phyloP scores from a whole-genome alignment of 2,113 vertebrate species.

The Smithornis capensis region DNA sequence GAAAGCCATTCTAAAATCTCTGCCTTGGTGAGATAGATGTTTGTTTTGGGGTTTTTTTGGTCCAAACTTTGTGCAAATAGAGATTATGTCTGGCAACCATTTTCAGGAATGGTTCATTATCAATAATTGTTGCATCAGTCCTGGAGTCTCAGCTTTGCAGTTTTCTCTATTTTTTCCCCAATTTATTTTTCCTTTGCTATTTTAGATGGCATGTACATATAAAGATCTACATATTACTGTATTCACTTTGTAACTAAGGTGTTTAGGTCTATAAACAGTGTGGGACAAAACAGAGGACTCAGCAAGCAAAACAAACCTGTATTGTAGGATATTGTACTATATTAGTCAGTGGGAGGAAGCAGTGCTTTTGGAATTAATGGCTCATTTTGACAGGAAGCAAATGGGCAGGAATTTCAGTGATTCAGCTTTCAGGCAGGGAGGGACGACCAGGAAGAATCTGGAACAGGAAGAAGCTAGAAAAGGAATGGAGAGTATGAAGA shows the following conservation, averaged over 20 bases:
- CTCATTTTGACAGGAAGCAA: constrained; percentile 16
- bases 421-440: neutral
- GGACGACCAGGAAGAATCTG: neutral
- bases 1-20: neutral
- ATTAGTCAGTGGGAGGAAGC: constrained; percentile 6
- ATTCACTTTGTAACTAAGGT: neutral
- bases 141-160: neutral
- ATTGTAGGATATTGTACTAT: neutral
- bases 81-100: neutral
- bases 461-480: neutral
- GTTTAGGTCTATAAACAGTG: neutral
- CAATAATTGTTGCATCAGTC: neutral
- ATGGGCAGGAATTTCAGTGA: neutral
- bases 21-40: neutral
- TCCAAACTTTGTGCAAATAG: neutral
- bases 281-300: neutral
- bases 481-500: neutral
- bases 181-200: neutral
- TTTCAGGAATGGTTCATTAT: neutral
- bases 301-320: neutral
- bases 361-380: neutral
- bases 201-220: neutral
- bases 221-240: neutral
- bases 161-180: neutral
- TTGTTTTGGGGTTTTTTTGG: neutral